Conservation (phyloP, 2,113 vertebrate genomes). For the Cacatua alba region DNA sequence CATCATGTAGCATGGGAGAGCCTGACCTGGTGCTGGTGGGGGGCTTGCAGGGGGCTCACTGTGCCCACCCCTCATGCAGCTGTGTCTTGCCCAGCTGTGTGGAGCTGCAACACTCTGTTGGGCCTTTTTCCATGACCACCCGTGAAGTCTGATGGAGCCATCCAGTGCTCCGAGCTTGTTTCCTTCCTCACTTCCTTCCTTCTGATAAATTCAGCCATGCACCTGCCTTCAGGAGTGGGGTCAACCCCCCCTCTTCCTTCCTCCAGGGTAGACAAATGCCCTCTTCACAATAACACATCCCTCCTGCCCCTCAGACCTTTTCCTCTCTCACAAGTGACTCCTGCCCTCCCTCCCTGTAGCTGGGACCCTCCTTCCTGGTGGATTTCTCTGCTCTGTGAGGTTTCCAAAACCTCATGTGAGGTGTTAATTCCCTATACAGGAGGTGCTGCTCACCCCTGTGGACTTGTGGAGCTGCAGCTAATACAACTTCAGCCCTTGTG, state of each 20-base stretch:
- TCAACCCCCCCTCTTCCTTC: constrained; percentile 29
- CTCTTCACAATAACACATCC: neutral
- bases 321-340: neutral
- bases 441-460: neutral
- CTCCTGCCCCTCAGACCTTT: neutral
- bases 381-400: neutral
- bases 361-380: neutral
- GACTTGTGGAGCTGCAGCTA: neutral
- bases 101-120: accelerated
- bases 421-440: neutral
- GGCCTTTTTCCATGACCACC: neutral
- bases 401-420: accelerated
- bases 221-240: neutral
- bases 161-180: neutral
- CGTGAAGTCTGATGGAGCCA: neutral
- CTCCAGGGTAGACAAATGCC: neutral
- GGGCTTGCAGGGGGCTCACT: neutral
- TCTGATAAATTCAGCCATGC: neutral
- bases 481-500: neutral
- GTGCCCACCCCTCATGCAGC: neutral
- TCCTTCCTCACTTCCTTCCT: constrained; percentile 56
- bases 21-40: accelerated
- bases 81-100: neutral
- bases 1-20: neutral
- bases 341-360: neutral